Base-by-base conservation (phyloP, 2,888 invertebrate species). In the Sinodicranocentrus sp. region DNA sequence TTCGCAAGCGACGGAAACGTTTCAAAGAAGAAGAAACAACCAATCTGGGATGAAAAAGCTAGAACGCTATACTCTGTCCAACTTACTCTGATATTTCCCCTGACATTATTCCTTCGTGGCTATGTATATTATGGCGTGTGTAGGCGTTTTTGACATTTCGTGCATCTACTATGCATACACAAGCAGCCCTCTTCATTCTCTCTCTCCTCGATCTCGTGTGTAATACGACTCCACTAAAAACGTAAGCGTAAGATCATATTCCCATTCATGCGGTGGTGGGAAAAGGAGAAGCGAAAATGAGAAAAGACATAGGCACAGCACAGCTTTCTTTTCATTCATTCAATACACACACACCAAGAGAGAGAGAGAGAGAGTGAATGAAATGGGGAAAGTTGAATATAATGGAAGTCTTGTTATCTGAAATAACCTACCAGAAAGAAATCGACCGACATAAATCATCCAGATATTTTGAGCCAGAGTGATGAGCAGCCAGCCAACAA, bases 371-470 rank as follows among this genome's bases (percentile, higher is more conserved):
- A n/a, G 6, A n/a, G 52, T 52, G 52, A 52, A 52, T 59, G 25
- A 33, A 33, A 19, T 17, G 48, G 43, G 33, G 33, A 72, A 65
- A 65, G 71, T 43, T 65, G 65, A 72, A 39, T 65, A 63, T 54
- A 57, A 63, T 67, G 52, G 2, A 19, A 52, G 52, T 17, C 70
- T 70, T 25, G 52, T 28, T 70, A 70, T 70, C 28, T 67, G 57
- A 79, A 80, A 65, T 72, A 76, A 72, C 43, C 76, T 67, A 86
- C 86, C 86, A 28, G 86, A 83, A 70, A 86, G 76, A 67, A 86
- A 86, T 82, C 93, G 91, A 0, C 92, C 92, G 0, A 91, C 89
- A 39, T 92, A 90, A 2, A 94, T 90, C 54, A 92, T 90, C 0
- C 87, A 88, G n/a, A 87, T 59, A 70, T 88, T 80, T 68, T 85